Evolutionary conservation across 2,888 invertebrate species (phyloP), one percentile per base, ranked within the genome.

Genomic region (Campoletis raptor): DNA sequence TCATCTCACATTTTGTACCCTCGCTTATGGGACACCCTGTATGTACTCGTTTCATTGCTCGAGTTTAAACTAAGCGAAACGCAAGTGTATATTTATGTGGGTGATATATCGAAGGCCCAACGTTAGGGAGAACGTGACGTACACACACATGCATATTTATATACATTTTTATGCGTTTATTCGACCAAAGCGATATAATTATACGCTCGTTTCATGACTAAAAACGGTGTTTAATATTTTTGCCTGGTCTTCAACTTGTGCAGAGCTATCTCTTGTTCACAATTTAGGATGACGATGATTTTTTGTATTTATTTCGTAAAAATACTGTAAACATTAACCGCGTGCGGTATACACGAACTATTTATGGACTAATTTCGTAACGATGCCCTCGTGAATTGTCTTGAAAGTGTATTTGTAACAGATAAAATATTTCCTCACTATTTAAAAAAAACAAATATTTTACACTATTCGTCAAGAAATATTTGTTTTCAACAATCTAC

Each of bases 341-440:
- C 52, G 52, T 54, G 52, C n/a, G 21, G n/a, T n/a, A 54, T n/a
- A 8, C n/a, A 54, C n/a, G n/a, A 54, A 54, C n/a, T 54, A 54
- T 54, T 54, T n/a, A 21, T 54, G 8, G 52, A 54, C 52, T 54
- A n/a, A 54, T 54, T 54, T 54, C 21, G 52, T 54, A 54, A 54
- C 52, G 1, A 8, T 8, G 52, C 21, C 52, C n/a, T 9, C 8
- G n/a, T n/a, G n/a, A 54, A 8, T 54, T n/a, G n/a, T 54, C 52
- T 21, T 54, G 1, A n/a, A 18, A 52, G 18, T 52, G n/a, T n/a
- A 52, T 52, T n/a, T 57, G 6, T 24, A 30, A 57, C 48, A 57
- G 12, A 10, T 10, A 21, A 61, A 30, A 61, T 10, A 15, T 61
- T 61, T 30, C 21, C 12, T 15, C 57, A 21, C 2, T 0, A 24